Evolutionary conservation across 35 echinoderm and acorn worm genomes (phyloP), one percentile per base, ranked within the genome.

Genomic region (Apostichopus californicus): DNA sequence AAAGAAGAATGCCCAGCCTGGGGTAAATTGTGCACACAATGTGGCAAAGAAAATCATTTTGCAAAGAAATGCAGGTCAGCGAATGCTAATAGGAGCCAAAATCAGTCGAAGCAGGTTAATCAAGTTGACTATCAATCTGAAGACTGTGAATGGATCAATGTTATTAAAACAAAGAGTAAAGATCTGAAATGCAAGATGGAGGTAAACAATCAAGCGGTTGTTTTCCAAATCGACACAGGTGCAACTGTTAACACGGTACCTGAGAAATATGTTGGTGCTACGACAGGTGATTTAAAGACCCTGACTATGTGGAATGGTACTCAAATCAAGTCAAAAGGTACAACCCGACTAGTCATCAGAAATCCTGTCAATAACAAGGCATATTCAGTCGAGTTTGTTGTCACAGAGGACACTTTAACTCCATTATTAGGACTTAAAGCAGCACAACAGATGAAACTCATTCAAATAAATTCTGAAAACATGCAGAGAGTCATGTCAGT

Each of bases 341-440:
- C 13, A 22, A 81, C 28, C 54, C 53, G 75, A 22, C 11, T 91
- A 6, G 11, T 15, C 2, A 14, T 87, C 5, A 87, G 12, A 23
- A 88, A 94, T 52, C 93, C 52, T 5, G 77, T n/a, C 6, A 90
- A 89, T 15, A 86, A 71, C 8, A 94, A 94, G 55, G 83, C 70
- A 57, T 94, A 94, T 57, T 90, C 86, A 85, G 79, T 94, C 18
- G 86, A 94, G 54, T 94, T 94, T 90, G 86, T 94, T n/a, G 78
- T 94, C 2, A 89, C 86, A 6, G 46, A 90, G 34, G 78, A 82
- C 54, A 83, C 55, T 55, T 25, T 82, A 2, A 81, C 79, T 11
- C 77, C 87, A n/a, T n/a, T 9, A 54, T 90, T 3, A 22, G 77
- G 86, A 10, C 23, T 68, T 12, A 28, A 54, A 53, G 78, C 86